These are phyloP conservation scores for Osmerus mordax DNA, from an alignment of 2,113 vertebrate genomes.

Conservation along the genomic window DNA sequence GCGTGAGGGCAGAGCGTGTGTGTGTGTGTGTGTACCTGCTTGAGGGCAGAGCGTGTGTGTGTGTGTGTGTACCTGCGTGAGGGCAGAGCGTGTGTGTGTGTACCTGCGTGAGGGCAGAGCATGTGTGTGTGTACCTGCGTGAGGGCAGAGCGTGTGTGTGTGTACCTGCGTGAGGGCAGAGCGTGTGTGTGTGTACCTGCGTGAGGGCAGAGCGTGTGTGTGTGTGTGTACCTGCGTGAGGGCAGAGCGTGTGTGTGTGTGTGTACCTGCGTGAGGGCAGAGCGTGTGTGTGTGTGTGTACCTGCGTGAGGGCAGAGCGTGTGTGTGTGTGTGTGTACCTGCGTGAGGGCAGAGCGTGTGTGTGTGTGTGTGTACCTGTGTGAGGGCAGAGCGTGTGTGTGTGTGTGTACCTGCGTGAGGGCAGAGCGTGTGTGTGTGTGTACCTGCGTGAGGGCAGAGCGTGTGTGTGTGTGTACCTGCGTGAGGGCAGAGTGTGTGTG, in stretches of 20 bases:
- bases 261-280: too few species aligned
- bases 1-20: too few species aligned
- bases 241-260: constrained; percentile 46
- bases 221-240: constrained; percentile 50
- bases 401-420: constrained; percentile 34
- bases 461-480: too few species aligned
- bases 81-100: too few species aligned
- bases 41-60: background rate
- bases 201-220: too few species aligned
- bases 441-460: background rate
- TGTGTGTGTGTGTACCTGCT: too few species aligned
- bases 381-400: constrained; percentile 47
- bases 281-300: background rate
- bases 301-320: too few species aligned
- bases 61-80: background rate
- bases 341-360: too few species aligned
- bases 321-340: too few species aligned
- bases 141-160: too few species aligned
- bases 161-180: too few species aligned
- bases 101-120: constrained; percentile 65
- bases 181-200: background rate
- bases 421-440: constrained; percentile 41
- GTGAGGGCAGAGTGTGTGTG: background rate
- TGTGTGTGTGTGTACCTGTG: constrained; percentile 17
- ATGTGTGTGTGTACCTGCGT: too few species aligned